phyloP scores from a whole-genome alignment of 1,140 invertebrate species.

The Drosophila mayri region DNA sequence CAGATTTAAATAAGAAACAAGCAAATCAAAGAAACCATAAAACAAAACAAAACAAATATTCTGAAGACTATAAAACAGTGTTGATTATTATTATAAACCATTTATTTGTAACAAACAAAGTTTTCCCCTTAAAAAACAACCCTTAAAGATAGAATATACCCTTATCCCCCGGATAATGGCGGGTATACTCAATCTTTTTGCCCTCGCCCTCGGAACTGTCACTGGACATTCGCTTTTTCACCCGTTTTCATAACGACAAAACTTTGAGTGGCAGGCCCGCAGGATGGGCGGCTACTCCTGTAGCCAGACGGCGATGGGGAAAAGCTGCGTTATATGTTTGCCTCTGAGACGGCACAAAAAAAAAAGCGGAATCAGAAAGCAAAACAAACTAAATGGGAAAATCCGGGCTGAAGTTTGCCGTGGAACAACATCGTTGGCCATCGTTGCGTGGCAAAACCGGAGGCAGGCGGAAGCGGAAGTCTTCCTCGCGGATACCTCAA shows the following conservation, averaged over 20 bases:
- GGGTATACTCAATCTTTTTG: constrained; percentile 21
- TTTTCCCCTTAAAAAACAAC: background rate
- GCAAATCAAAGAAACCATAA: too few species aligned
- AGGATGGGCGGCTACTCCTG: constrained; percentile 2
- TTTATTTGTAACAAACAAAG: too few species aligned
- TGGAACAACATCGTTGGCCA: constrained; percentile 29
- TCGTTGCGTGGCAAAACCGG: constrained; percentile 17
- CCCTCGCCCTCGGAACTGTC: constrained; percentile 24
- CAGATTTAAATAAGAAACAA: too few species aligned
- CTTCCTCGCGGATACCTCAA: constrained; percentile 11
- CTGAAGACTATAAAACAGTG: background rate
- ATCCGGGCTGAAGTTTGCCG: constrained; percentile 24
- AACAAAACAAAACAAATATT: too few species aligned
- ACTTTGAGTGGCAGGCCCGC: constrained; percentile 62
- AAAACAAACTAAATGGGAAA: constrained; percentile 56
- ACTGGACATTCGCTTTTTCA: constrained; percentile 49
- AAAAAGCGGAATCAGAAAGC: constrained; percentile 41
- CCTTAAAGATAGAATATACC: background rate
- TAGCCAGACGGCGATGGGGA: constrained; percentile 4
- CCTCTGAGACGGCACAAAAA: constrained; percentile 55
- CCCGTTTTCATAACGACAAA: constrained; percentile 49
- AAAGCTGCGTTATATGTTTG: constrained; percentile 71
- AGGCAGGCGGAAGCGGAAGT: constrained; percentile 17
- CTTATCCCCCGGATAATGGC: background rate
- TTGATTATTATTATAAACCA: background rate